Base-by-base conservation (phyloP, 2,888 invertebrate genomes). In the Cybosia mesomella region DNA sequence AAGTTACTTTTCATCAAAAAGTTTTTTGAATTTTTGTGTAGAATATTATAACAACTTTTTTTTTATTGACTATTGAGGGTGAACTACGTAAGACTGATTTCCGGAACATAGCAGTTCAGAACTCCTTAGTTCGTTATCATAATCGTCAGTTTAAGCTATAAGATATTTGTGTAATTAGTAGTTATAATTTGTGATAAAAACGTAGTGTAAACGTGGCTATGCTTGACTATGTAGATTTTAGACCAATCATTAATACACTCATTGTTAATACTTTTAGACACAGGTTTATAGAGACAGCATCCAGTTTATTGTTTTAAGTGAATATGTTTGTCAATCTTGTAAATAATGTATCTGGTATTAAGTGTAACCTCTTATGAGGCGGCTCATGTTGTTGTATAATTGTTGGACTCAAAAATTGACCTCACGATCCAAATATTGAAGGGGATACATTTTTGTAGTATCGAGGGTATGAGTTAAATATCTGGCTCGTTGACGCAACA, bases 31-130 rank as follows among this genome's bases (percentile, higher is more conserved):
- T 70, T 75, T 68, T 66, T 75, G 69, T 74, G 71, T 71, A 73
- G 64, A 70, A 63, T 66, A 72, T 55, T 61, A 54, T 32, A 77
- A 72, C 64, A 57, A 58, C 74, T 70, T 68, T 43, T 75, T n/a
- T n/a, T 80, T 72, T 53, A 62, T 53, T 53, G 61, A 13, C 28
- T 61, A 49, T 61, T 59, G 66, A 75, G 64, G 71, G 62, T 54
- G 67, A 43, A 75, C 71, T 71, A 74, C 54, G 75, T 79, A 85
- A 85, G 86, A 85, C 85, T 85, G 86, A 85, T 76, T 71, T 73
- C 75, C 68, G 72, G 74, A 73, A 78, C 68, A 75, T 67, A 71
- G 67, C 70, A 71, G 68, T 71, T 74, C 73, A 77, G 82, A 76
- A 71, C 74, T 73, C 65, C 75, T 81, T 85, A 83, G 81, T 82